phyloP scores from a whole-genome alignment of 2,888 invertebrate species.

The Cryptocheilus praepositus region DNA sequence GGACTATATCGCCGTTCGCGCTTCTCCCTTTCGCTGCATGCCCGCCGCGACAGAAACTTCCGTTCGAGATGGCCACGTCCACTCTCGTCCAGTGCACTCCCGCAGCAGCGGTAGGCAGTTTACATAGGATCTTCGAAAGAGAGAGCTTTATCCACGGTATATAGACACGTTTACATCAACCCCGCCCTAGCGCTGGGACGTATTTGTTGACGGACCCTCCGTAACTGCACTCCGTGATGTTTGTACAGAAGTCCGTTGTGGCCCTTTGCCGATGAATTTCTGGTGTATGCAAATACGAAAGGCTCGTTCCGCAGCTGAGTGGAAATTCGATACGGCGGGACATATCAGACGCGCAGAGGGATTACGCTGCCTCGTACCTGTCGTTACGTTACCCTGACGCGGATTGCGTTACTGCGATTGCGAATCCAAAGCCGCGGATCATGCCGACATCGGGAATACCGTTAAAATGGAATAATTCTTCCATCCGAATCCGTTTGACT shows the following conservation, averaged over 20 bases:
- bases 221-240: slow-evolving; percentile 46
- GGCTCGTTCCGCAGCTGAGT: slow-evolving; percentile 14
- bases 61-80: too few species aligned
- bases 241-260: slow-evolving; percentile 41
- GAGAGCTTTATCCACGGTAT: slow-evolving; percentile 40
- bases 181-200: slow-evolving; percentile 28
- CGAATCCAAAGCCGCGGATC: neutral
- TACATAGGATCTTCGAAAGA: slow-evolving; percentile 47
- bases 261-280: slow-evolving; percentile 30
- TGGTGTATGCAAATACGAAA: slow-evolving; percentile 46
- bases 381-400: neutral
- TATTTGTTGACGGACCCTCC: slow-evolving; percentile 45
- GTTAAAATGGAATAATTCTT: too few species aligned
- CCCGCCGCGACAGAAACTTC: too few species aligned
- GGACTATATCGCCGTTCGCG: neutral
- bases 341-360: neutral
- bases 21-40: neutral
- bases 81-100: too few species aligned
- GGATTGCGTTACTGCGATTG: slow-evolving; percentile 3
- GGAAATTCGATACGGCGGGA: slow-evolving; percentile 13
- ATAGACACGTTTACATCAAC: slow-evolving; percentile 30
- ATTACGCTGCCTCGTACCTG: slow-evolving; percentile 4
- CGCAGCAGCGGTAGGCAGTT: slow-evolving; percentile 28
- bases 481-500: too few species aligned
- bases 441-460: too few species aligned